A percentile compares a stretch with the other conserved stretches of the same genome.
Evolutionary conservation across 2,113 vertebrate species (phyloP).

Genomic region (Phrynocephalus versicolor): DNA sequence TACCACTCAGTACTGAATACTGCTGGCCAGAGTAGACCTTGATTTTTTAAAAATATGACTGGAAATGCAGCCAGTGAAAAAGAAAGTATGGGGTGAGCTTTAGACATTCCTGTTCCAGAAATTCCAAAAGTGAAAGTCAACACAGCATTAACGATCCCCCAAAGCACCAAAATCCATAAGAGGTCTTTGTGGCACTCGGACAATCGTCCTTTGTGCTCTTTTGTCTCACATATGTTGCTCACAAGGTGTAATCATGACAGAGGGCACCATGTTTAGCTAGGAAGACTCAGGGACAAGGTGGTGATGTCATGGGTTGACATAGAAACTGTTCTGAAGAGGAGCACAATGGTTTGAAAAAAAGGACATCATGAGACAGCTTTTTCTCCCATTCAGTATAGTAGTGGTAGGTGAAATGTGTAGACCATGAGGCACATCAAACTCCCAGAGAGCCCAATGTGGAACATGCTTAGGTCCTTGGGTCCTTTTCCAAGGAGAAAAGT

Average conservation of each 20-base stretch:
- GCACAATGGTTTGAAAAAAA: background rate
- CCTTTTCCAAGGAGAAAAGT: too few species aligned
- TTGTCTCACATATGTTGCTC: background rate
- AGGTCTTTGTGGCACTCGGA: background rate
- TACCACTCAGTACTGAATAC: background rate
- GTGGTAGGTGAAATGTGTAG: too few species aligned
- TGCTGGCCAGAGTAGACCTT: background rate
- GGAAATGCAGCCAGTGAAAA: background rate
- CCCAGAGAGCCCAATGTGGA: too few species aligned
- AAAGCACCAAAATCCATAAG: background rate
- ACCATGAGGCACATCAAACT: too few species aligned
- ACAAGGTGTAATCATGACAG: background rate
- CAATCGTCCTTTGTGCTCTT: background rate
- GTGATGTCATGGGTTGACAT: accelerated
- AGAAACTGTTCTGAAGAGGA: background rate
- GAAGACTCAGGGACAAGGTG: background rate
- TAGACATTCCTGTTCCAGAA: background rate
- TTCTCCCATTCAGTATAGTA: too few species aligned
- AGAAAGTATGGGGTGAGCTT: background rate
- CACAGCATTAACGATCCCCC: background rate
- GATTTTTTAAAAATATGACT: background rate
- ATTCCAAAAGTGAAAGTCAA: conserved; percentile 11
- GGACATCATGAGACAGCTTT: background rate
- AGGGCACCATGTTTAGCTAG: background rate
- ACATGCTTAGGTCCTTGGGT: too few species aligned